Conservation (phyloP, 2,888 invertebrate species). For the Blera fallax region DNA sequence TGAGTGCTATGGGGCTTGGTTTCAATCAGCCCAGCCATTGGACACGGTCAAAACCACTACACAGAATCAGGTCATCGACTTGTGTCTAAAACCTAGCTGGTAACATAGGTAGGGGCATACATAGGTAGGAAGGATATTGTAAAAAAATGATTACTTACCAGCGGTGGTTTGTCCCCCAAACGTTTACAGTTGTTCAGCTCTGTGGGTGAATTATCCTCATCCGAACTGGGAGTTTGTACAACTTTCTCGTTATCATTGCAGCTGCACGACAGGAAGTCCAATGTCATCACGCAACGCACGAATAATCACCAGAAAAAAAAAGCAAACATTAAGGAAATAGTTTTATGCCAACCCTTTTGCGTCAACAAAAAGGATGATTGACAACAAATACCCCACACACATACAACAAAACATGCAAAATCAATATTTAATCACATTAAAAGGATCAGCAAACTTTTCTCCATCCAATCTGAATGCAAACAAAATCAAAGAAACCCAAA, state of each 20-base stretch:
- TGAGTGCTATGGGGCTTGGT: no score
- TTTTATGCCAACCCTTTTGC: slow-evolving; percentile 19
- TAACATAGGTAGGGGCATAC: no score
- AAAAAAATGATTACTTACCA: slow-evolving; percentile 79
- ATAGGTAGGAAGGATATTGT: not conserved
- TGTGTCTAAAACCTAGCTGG: no score
- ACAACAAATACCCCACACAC: slow-evolving; percentile 28
- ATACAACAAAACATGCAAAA: slow-evolving; percentile 54
- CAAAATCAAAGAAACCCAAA: slow-evolving; percentile 65
- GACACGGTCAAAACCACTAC: no score
- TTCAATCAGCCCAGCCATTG: no score
- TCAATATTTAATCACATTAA: slow-evolving; percentile 71
- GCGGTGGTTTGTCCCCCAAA: slow-evolving; percentile 89
- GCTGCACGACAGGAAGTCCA: slow-evolving; percentile 71
- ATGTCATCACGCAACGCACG: not conserved
- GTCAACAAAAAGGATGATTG: slow-evolving; percentile 35
- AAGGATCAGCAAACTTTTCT: slow-evolving; percentile 61
- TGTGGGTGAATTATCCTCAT: slow-evolving; percentile 92
- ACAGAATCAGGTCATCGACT: no score
- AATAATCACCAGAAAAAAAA: not conserved
- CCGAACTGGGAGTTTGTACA: slow-evolving; percentile 84
- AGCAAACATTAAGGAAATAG: slow-evolving; percentile 46
- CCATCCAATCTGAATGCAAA: slow-evolving; percentile 53
- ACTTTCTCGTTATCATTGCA: slow-evolving; percentile 81
- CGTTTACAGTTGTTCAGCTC: slow-evolving; percentile 92